Evolutionary conservation across 2,888 invertebrate species (phyloP), one percentile per base, ranked within the genome.

Genomic region (Drosophila melanosoma): DNA sequence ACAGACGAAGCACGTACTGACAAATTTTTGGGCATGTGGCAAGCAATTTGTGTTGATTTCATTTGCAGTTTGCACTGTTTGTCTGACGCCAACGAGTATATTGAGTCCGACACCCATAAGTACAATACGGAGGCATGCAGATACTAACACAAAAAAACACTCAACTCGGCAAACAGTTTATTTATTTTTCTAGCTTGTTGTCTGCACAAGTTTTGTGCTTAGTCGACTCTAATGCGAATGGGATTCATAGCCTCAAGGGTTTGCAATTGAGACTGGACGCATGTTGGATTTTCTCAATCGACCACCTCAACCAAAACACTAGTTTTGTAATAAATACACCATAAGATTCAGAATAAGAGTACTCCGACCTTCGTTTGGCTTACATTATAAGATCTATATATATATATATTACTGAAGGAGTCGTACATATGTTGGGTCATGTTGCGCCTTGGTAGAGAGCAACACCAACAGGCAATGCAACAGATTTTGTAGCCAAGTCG

Each of bases 31-130:
- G 82, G 76, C 79, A 83, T 86, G 86, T 83, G 81, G 85, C 79
- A 81, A 82, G 67, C 88, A 84, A 88, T 88, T 88, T 88, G 84
- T 80, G 84, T 80, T 85, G 89, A 88, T 85, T 85, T 88, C 84
- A 87, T 85, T 85, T 85, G 87, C 89, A 87, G 82, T 82, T 77
- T 77, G 77, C 69, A 81, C 35, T 74, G 74, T 58, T 68, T 74
- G 68, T 36, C 76, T 76, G 67, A 40, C 74, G 62, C 63, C 67
- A 58, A 58, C 17, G 51, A 61, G 76, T 78, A 72, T 61, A 59
- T 72, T 76, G 76, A 76, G 80, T 29, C 68, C 38, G 57, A 67
- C 67, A 57, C 48, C 68, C 56, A 67, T 38, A 45, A 66, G 54
- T 36, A 67, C 67, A 54, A 32, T 67, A 54, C 45, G 35, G 66